Base-by-base conservation (phyloP, 1,140 invertebrate genomes). In the Aphidius ervi region DNA sequence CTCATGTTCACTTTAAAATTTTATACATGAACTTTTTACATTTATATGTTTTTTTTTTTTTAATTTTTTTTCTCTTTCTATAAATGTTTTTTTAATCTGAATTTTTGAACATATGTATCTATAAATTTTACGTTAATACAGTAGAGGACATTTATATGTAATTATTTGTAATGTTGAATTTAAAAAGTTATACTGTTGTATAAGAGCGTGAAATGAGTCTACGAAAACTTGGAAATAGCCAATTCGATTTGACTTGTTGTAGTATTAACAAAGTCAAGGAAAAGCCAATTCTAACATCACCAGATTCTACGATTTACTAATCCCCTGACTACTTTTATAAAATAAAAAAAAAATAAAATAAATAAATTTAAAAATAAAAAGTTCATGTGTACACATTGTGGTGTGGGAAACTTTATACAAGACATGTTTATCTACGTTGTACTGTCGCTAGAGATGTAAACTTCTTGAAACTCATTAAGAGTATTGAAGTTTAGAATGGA, bases 161-260 rank as follows among this genome's bases (percentile, higher is more conserved):
- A 31, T 31, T 31, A 31, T 31, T 31, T 31, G 23, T 31, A 31
- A 31, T 31, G 23, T 31, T 31, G 4, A 31, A 31, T 31, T 31
- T 31, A 31, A 45, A 57, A 57, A 57, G 56, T 61, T 61, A 61
- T 54, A 54, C 46, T 20, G 59, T 61, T 54, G 46, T 56, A 46
- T 31, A 31, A 31, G 56, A 46, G 59, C 59, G 61, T 67, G 64
- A 67, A 67, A 65, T 53, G 61, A 63, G 59, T 65, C 52, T 59
- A 20, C 41, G 45, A 63, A 54, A 66, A 65, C 61, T 68, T 64
- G 43, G 57, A 62, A 54, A 62, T 46, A 63, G 59, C 63, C 65
- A 67, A 69, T 69, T 67, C 64, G 62, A 69, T 67, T 67, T 67
- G 62, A 69, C 67, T 67, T 67, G 64, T 54, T 60, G 56, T 63